Percentiles rank a stretch among this genome's conserved stretches.
These are phyloP conservation scores for Ectobius pallidus DNA, from an alignment of 2,888 invertebrate genomes.

Conservation along the genomic window DNA sequence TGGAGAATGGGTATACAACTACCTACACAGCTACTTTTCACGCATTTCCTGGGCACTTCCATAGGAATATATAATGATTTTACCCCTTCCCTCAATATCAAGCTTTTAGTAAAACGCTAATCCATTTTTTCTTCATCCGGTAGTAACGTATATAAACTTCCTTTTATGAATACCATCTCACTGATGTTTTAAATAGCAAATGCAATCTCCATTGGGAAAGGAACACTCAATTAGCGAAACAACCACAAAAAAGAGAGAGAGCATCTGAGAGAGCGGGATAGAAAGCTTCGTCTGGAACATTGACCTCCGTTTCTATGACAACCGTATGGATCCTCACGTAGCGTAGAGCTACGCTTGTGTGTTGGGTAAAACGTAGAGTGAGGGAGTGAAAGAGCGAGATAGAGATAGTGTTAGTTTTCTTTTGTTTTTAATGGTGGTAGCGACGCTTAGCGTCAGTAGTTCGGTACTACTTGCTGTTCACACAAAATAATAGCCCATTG, in stretches of 20 bases:
- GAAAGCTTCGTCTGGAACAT: constrained; percentile 33
- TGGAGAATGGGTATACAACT: too few relatives aligned
- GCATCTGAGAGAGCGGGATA: neutral
- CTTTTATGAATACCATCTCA: constrained; percentile 24
- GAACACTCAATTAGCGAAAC: constrained; percentile 30
- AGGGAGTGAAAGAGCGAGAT: neutral
- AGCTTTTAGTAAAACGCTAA: constrained; percentile 2
- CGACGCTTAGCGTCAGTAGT: neutral
- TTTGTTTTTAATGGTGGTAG: neutral
- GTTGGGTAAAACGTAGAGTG: neutral
- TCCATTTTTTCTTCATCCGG: constrained; percentile 12
- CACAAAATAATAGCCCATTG: neutral
- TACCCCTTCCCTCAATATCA: neutral
- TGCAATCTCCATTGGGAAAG: constrained; percentile 21
- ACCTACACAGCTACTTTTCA: neutral
- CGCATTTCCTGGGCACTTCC: neutral
- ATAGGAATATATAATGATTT: neutral
- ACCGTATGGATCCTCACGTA: constrained; percentile 39
- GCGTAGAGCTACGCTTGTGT: neutral
- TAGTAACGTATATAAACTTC: constrained; percentile 8
- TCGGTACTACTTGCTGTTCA: neutral
- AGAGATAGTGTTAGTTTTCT: neutral
- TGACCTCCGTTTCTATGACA: constrained; percentile 38
- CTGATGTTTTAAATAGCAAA: constrained; percentile 27
- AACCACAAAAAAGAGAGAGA: constrained; percentile 21